Base-by-base conservation (phyloP, 2,113 vertebrate species). In the Rhipidura dahli region DNA sequence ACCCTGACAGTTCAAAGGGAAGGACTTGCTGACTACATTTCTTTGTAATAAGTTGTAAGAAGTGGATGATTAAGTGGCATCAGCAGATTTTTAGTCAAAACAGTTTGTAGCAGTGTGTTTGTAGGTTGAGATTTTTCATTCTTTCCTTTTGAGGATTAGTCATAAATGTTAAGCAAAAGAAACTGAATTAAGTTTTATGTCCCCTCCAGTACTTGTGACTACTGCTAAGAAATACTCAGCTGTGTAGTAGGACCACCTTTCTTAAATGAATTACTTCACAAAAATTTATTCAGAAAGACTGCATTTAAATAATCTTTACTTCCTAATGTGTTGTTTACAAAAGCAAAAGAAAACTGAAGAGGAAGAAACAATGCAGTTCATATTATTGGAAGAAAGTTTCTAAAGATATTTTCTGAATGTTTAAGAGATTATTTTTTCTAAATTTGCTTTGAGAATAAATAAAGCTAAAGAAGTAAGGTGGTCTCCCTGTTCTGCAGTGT, bases 1-100 rank as follows among this genome's bases (percentile, higher is more conserved):
- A 65, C 83, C 31, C 80, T 94, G 72, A 80, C 80, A 75, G 90
- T 96, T 93, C 75, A 72, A 88, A 80, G 73, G 40, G 75, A 92
- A 94, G 71, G 51, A 89, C 70, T 94, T 95, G 85, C 95, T 96
- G 95, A 94, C 95, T 93, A 59, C 37, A 77, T 31, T 89, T 86
- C 61, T 93, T 94, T 93, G 40, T 81, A 87, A 26, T 54, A 87
- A 66, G 39, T 90, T 68, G 44, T 71, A 87, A 91, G 59, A 90
- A 96, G 49, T 82, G 2, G 0, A 63, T 92, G 79, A 83, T 92
- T 56, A 78, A 92, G 35, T 83, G 82, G 45, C 50, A 85, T 83
- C 92, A 90, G 61, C 89, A 87, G 24, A 68, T 93, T 94, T 88
- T 93, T 72, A 80, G 77, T 75, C 77, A 90, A 87, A 95, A 90